phyloP scores from a whole-genome alignment of 2,888 invertebrate genomes.

The Idaea straminata region DNA sequence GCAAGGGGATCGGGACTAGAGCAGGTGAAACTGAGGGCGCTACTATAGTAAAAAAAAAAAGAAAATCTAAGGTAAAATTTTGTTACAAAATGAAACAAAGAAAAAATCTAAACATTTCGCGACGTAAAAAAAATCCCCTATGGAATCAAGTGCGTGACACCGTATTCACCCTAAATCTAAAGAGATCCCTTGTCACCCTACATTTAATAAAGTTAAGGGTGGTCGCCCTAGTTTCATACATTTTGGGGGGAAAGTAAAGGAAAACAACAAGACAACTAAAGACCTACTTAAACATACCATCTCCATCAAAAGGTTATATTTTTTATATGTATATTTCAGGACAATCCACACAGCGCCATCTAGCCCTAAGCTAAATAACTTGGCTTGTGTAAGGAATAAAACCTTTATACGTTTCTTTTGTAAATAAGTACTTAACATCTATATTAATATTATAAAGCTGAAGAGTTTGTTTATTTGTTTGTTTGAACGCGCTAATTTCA shows the following conservation, averaged over 20 bases:
- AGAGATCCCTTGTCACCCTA: slow-evolving; percentile 11
- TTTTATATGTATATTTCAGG: too few relatives aligned
- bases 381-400: too few relatives aligned
- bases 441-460: too few relatives aligned
- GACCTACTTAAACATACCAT: not conserved
- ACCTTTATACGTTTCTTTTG: too few relatives aligned
- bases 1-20: too few relatives aligned
- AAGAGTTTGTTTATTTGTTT: too few relatives aligned
- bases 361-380: too few relatives aligned
- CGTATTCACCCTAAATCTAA: slow-evolving; percentile 12
- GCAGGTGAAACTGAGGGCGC: too few relatives aligned
- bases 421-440: too few relatives aligned
- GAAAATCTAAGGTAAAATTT: not conserved
- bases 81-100: not conserved
- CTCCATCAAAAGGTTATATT: not conserved
- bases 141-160: slow-evolving; percentile 17
- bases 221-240: slow-evolving; percentile 4
- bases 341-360: too few relatives aligned
- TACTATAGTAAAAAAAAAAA: too few relatives aligned
- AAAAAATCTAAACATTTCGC: not conserved
- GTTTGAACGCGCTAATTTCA: too few relatives aligned
- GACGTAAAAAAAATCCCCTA: slow-evolving; percentile 2
- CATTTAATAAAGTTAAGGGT: slow-evolving; percentile 11
- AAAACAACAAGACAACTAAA: not conserved
- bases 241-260: not conserved